These are phyloP conservation scores for Bombus haemorrhoidalis DNA, from an alignment of 1,140 invertebrate species.

Conservation along the genomic window DNA sequence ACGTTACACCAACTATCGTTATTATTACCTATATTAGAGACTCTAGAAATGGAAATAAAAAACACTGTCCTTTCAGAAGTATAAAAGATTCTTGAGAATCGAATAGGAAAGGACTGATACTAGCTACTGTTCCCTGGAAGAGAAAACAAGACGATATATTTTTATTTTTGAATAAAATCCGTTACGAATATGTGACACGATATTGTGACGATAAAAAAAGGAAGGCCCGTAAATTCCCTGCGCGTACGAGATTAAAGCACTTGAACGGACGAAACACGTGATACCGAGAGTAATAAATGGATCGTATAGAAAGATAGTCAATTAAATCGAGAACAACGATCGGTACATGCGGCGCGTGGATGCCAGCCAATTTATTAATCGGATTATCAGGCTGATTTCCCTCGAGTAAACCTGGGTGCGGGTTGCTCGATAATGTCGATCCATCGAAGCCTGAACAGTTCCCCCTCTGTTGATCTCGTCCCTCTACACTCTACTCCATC, in stretches of 20 bases:
- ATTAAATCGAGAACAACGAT: slow-evolving; percentile 78
- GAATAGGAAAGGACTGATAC: background rate
- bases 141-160: background rate
- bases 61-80: background rate
- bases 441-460: slow-evolving; percentile 76
- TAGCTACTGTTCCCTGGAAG: background rate
- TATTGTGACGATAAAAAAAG: background rate
- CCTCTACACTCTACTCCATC: background rate
- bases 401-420: slow-evolving; percentile 72
- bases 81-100: background rate
- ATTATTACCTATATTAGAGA: too few species aligned
- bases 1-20: too few species aligned
- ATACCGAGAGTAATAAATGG: slow-evolving; percentile 38
- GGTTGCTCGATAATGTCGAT: slow-evolving; percentile 74
- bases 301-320: slow-evolving; percentile 72
- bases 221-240: slow-evolving; percentile 13
- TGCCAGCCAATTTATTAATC: slow-evolving; percentile 81
- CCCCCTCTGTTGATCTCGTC: slow-evolving; percentile 54
- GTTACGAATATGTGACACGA: background rate
- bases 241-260: slow-evolving; percentile 4
- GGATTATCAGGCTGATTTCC: slow-evolving; percentile 82
- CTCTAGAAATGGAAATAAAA: background rate
- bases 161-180: background rate
- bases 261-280: background rate
- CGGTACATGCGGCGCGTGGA: slow-evolving; percentile 49